phyloP scores from a whole-genome alignment of 2,888 invertebrate genomes.

The Alviniconcha strummeri region DNA sequence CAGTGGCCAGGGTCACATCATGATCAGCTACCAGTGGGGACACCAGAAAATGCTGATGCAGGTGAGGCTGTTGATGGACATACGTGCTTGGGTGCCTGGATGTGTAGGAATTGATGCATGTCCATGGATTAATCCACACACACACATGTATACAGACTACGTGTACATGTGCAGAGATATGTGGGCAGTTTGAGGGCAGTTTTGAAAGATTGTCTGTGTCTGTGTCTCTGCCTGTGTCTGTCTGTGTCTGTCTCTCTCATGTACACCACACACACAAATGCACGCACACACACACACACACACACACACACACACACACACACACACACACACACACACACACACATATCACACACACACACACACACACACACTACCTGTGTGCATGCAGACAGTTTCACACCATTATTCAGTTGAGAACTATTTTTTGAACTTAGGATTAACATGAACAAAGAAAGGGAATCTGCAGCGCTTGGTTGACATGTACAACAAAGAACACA shows the following conservation, averaged over 20 bases:
- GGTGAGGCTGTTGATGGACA: slow-evolving; percentile 41
- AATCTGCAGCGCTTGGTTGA: too few relatives aligned
- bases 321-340: background rate
- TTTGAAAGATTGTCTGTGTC: background rate
- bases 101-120: too few relatives aligned
- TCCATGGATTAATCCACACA: too few relatives aligned
- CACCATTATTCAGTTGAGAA: too few relatives aligned
- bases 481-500: too few relatives aligned
- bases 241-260: background rate
- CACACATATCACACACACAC: background rate
- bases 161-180: too few relatives aligned
- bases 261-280: background rate
- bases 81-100: background rate
- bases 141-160: too few relatives aligned
- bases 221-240: slow-evolving; percentile 15
- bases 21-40: slow-evolving; percentile 68
- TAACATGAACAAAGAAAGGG: too few relatives aligned
- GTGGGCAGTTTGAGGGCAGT: too few relatives aligned
- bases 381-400: too few relatives aligned
- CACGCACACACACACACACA: slow-evolving; percentile 1
- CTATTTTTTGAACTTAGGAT: too few relatives aligned
- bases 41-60: slow-evolving; percentile 57
- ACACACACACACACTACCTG: too few relatives aligned
- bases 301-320: slow-evolving; percentile 10
- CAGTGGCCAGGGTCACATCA: slow-evolving; percentile 52